Evolutionary conservation across 2,888 invertebrate genomes (phyloP).

Genomic region (Dryadula phaetusa): DNA sequence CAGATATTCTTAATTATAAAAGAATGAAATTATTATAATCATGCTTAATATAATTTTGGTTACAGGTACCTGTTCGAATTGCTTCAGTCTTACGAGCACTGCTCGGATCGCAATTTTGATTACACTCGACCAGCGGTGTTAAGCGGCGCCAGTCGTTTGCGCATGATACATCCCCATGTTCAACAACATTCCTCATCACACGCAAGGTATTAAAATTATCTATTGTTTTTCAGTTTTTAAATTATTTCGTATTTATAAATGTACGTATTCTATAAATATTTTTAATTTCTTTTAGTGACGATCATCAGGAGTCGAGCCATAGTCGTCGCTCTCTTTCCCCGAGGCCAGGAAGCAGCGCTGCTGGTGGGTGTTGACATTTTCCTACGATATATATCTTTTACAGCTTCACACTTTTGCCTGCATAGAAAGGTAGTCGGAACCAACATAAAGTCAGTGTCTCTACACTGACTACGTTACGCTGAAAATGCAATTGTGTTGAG

Average conservation of each 20-base stretch:
- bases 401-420: too few relatives aligned
- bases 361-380: slow-evolving; percentile 53
- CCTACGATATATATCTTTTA: too few relatives aligned
- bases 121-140: slow-evolving; percentile 63
- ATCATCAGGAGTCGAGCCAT: slow-evolving; percentile 52
- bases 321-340: slow-evolving; percentile 65
- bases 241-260: neutral
- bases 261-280: neutral
- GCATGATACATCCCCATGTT: slow-evolving; percentile 47
- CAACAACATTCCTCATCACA: slow-evolving; percentile 16
- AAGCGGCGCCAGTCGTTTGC: slow-evolving; percentile 53
- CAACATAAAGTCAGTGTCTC: too few relatives aligned
- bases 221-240: neutral
- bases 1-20: neutral
- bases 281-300: slow-evolving; percentile 52
- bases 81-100: slow-evolving; percentile 87
- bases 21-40: neutral
- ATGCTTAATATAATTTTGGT: slow-evolving; percentile 30
- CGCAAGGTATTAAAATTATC: neutral
- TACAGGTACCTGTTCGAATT: slow-evolving; percentile 86
- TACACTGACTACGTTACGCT: too few relatives aligned
- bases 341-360: slow-evolving; percentile 64
- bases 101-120: slow-evolving; percentile 65
- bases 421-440: too few relatives aligned
- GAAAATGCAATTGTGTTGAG: too few relatives aligned